Percentiles rank a stretch among this genome's conserved stretches.
phyloP scores from a whole-genome alignment of 2,797 vertebrate species.

The Novumbra hubbsi region DNA sequence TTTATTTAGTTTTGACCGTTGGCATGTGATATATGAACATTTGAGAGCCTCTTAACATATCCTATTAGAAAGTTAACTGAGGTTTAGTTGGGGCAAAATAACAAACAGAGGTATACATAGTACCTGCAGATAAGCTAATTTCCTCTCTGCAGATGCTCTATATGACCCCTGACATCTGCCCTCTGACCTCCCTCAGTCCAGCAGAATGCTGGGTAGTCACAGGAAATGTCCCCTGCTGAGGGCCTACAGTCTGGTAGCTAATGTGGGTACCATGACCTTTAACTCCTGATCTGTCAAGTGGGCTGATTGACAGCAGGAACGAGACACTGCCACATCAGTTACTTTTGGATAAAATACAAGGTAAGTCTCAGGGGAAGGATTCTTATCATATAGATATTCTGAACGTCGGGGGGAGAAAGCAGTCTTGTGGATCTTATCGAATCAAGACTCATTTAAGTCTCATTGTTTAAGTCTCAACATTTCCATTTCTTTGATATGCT shows the following conservation, averaged over 20 bases:
- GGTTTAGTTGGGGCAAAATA: not conserved
- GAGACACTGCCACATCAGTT: conserved; percentile 23
- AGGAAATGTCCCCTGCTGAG: conserved; percentile 57
- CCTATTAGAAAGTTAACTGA: not conserved
- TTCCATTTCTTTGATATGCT: not conserved
- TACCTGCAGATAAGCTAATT: conserved; percentile 42
- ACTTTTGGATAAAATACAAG: conserved; percentile 10
- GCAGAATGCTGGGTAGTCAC: conserved; percentile 37
- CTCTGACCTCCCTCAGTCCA: conserved; percentile 48
- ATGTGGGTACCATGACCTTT: conserved; percentile 29
- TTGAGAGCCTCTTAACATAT: not conserved
- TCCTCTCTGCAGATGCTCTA: conserved; percentile 23
- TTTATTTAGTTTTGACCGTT: not conserved
- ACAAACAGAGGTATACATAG: not conserved
- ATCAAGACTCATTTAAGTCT: not conserved
- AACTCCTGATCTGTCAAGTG: conserved; percentile 46
- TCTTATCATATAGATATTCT: not conserved
- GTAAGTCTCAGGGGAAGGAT: not conserved
- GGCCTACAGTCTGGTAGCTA: conserved; percentile 35
- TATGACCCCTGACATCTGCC: conserved; percentile 44
- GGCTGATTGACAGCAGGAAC: conserved; percentile 50
- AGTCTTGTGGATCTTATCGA: conserved; percentile 6
- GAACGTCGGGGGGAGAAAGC: not conserved
- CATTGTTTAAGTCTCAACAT: not conserved
- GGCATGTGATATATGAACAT: not conserved